Percentiles rank a stretch among this genome's conserved stretches.
Evolutionary conservation across 2,113 vertebrate species (phyloP).

Genomic region (Muntiacus reevesi): DNA sequence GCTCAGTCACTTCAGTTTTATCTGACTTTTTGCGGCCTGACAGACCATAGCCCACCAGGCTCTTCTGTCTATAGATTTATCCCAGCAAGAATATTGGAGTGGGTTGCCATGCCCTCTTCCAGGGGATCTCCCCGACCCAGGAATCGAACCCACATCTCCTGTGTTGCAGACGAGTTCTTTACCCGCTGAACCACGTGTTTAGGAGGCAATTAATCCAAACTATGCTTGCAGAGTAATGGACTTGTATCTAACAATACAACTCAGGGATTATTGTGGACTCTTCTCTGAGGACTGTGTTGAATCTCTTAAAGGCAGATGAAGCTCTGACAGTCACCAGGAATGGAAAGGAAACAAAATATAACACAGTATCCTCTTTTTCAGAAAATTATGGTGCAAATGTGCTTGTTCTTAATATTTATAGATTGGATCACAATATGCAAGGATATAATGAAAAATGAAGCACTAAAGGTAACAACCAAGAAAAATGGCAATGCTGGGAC

Average conservation of each 20-base stretch:
- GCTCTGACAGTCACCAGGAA: background rate
- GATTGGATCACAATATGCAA: background rate
- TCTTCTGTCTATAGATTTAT: background rate
- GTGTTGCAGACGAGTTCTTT: background rate
- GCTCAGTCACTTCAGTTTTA: background rate
- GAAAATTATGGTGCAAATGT: background rate
- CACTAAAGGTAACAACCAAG: background rate
- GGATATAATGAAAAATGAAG: background rate
- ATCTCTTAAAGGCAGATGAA: background rate
- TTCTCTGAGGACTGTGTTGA: background rate
- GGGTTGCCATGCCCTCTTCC: background rate
- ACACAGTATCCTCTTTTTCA: background rate
- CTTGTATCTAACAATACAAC: background rate
- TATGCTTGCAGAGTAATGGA: background rate
- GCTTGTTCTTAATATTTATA: background rate
- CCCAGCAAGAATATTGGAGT: background rate
- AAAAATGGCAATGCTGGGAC: background rate
- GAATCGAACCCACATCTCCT: background rate
- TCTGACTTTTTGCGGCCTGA: background rate
- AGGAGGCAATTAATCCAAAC: background rate
- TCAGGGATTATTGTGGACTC: background rate
- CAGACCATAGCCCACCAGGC: background rate
- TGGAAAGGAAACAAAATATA: background rate
- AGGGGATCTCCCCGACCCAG: background rate
- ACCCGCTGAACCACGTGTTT: background rate